Evolutionary conservation across 2,113 vertebrate species (phyloP), one percentile per base, ranked within the genome.

Genomic region (Amazona guildingii): DNA sequence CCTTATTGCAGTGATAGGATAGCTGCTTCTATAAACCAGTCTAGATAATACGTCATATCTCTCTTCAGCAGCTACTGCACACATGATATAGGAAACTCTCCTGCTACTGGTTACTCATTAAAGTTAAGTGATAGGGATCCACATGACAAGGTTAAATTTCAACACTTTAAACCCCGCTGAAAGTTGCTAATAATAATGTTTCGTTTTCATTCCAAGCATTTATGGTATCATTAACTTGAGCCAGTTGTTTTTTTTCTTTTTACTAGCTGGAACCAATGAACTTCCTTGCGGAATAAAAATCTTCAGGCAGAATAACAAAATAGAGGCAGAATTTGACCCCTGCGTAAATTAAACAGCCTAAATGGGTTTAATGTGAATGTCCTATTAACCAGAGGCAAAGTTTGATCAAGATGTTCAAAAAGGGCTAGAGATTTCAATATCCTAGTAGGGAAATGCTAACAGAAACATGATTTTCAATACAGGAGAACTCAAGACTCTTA

Each of bases 61-160:
- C 92, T 86, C 95, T 72, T 84, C 94, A 92, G 90, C 86, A 88
- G 95, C 80, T 88, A 88, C 90, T 76, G 92, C 95, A 93, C 95
- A 96, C 88, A 95, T 31, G 96, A 95, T 96, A 97, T 95, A 96
- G 94, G 96, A 94, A 96, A 96, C 94, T 95, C 86, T 93, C 68
- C 95, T 83, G 80, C 94, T 97, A 86, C 94, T 86, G 83, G 88
- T 95, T 96, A 85, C 95, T 97, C 96, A 94, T 97, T 96, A 96
- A 97, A 96, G 95, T 97, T 97, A 96, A 96, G 95, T 97, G 96
- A 92, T 78, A 96, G 92, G 88, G 95, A 96, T 97, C 93, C 95
- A 95, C 95, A 94, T 83, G 69, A 79, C 90, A 96, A 93, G 95
- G 95, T 95, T 97, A 93, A 96, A 79, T 96, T 97, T 95, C 95